Conservation (phyloP, 2,888 invertebrate genomes). For the Mylabris sibirica region DNA sequence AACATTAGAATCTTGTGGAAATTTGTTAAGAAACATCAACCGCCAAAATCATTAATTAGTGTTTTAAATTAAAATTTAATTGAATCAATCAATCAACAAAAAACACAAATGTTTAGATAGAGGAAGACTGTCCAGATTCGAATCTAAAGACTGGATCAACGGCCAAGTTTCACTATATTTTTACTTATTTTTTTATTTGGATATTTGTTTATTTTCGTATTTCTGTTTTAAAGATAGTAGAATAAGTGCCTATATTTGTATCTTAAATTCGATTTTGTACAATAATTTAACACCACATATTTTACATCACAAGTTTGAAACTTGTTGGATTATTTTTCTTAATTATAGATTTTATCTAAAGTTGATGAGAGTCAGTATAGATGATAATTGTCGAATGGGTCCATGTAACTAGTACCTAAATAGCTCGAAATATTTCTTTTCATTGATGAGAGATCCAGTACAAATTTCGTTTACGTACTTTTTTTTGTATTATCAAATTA, state of each 20-base stretch:
- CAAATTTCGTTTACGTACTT: slow-evolving; percentile 19
- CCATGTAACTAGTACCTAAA: slow-evolving; percentile 30
- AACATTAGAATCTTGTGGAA: slow-evolving; percentile 65
- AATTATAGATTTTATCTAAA: too few relatives aligned
- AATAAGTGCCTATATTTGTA: not conserved
- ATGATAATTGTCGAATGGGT: slow-evolving; percentile 25
- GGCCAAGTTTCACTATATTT: not conserved
- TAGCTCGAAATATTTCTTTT: not conserved
- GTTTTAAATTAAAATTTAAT: not conserved
- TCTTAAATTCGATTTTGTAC: not conserved
- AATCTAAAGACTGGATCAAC: slow-evolving; percentile 2
- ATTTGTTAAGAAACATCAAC: slow-evolving; percentile 50
- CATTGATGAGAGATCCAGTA: not conserved
- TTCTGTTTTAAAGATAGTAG: not conserved
- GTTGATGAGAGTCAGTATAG: not conserved
- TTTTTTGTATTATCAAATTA: slow-evolving; percentile 8
- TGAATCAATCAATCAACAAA: not conserved
- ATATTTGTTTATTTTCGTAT: not conserved
- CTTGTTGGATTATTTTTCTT: not conserved
- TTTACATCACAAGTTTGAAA: not conserved
- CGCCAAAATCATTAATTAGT: slow-evolving; percentile 39
- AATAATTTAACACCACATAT: not conserved
- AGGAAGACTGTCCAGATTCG: slow-evolving; percentile 3
- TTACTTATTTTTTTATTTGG: not conserved
- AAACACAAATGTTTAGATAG: not conserved